Evolutionary conservation across 2,888 invertebrate genomes (phyloP).

Genomic region (Temnothorax ravouxi): DNA sequence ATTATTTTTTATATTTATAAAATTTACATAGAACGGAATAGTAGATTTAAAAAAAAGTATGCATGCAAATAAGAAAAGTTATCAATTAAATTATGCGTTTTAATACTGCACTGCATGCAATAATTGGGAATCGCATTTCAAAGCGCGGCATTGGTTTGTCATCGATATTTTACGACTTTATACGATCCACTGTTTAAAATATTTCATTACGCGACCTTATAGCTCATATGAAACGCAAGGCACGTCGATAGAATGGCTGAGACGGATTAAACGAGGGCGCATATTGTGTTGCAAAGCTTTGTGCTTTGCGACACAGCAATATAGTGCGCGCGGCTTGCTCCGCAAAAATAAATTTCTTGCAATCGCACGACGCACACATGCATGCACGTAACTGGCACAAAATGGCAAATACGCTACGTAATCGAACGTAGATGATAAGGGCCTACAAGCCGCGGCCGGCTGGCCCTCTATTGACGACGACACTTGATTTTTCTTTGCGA

Average conservation of each 20-base stretch:
- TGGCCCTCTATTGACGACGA: too few relatives aligned
- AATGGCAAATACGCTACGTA: neutral
- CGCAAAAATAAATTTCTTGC: constrained; percentile 27
- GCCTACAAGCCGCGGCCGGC: too few relatives aligned
- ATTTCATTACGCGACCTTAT: constrained; percentile 17
- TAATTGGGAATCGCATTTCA: neutral
- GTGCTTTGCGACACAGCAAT: constrained; percentile 4
- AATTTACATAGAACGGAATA: neutral
- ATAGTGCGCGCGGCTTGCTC: neutral
- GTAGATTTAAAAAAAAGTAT: neutral
- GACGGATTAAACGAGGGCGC: constrained; percentile 14
- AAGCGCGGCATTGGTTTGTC: neutral
- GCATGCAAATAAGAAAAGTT: neutral
- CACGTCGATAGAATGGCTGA: neutral
- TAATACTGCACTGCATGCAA: neutral
- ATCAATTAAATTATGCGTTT: neutral
- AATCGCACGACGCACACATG: neutral
- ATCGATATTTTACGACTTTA: neutral
- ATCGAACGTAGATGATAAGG: neutral
- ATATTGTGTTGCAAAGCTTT: constrained; percentile 31
- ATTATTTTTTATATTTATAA: neutral
- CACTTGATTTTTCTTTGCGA: neutral
- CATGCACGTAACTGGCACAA: neutral
- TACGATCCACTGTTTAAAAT: constrained; percentile 6
- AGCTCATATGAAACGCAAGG: constrained; percentile 1